Percentiles rank a stretch among this genome's conserved stretches.
Evolutionary conservation across 1,140 invertebrate species (phyloP).

Genomic region (Dendroctonus valens): DNA sequence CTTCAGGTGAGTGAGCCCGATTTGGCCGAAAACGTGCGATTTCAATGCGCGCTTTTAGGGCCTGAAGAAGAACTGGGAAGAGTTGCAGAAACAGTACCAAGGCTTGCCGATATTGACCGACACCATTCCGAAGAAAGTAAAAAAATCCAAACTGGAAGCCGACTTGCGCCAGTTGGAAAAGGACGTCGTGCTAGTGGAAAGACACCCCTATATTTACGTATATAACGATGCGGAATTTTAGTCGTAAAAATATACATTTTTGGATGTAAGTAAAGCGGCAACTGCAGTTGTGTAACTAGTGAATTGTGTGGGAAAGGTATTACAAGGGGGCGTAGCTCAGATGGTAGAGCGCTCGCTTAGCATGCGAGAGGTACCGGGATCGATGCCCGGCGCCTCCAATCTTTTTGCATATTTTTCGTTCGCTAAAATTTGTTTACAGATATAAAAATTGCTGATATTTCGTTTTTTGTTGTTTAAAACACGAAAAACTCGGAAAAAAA

Average conservation of each 20-base stretch:
- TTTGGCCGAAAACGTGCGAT: neutral
- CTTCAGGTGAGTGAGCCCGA: constrained; percentile 46
- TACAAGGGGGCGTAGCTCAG: constrained; percentile 44
- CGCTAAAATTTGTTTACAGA: too few species aligned
- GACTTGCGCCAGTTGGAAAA: constrained; percentile 78
- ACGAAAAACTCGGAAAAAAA: too few species aligned
- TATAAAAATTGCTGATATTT: too few species aligned
- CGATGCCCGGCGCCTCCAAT: constrained; percentile 46
- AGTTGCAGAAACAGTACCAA: constrained; percentile 75
- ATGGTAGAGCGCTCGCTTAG: constrained; percentile 49
- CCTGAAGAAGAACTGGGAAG: constrained; percentile 77
- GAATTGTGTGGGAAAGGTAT: too few species aligned
- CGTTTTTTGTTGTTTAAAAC: too few species aligned
- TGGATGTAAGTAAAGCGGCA: neutral
- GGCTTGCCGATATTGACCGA: constrained; percentile 78
- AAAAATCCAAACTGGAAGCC: constrained; percentile 77
- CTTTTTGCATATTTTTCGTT: too few species aligned
- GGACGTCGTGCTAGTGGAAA: constrained; percentile 79
- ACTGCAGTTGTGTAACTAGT: neutral
- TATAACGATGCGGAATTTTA: constrained; percentile 47
- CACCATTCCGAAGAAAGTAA: constrained; percentile 73
- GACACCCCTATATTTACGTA: constrained; percentile 77
- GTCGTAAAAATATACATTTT: neutral
- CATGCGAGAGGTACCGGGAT: constrained; percentile 49
- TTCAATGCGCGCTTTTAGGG: constrained; percentile 53